phyloP scores from a whole-genome alignment of 2,888 invertebrate genomes.

The Horisme vitalbata region DNA sequence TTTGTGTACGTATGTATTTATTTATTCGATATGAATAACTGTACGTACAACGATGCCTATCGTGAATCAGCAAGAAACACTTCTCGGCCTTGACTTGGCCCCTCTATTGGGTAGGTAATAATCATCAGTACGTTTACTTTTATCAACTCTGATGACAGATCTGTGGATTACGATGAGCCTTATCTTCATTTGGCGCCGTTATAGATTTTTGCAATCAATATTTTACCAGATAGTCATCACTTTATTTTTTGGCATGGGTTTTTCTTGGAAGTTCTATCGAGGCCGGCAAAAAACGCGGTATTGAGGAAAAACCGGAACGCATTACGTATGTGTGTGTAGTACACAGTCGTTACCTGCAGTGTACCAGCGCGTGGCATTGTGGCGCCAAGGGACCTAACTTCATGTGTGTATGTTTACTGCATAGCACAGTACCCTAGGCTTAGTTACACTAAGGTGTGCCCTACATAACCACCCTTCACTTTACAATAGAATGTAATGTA shows the following conservation, averaged over 20 bases:
- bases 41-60: too few relatives aligned
- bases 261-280: background rate
- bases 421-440: constrained; percentile 32
- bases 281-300: background rate
- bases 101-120: too few relatives aligned
- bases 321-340: constrained; percentile 2
- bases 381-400: constrained; percentile 17
- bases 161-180: background rate
- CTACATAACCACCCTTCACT: constrained; percentile 51
- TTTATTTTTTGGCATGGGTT: constrained; percentile 2
- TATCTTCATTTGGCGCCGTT: background rate
- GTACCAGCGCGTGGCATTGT: constrained; percentile 16
- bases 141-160: too few relatives aligned
- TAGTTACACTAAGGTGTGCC: constrained; percentile 36
- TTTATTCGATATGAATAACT: too few relatives aligned
- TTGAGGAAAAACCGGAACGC: constrained; percentile 1
- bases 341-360: constrained; percentile 2
- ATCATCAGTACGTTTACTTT: too few relatives aligned
- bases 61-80: too few relatives aligned
- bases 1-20: too few relatives aligned
- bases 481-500: constrained; percentile 45
- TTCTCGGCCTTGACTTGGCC: too few relatives aligned
- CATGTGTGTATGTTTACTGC: constrained; percentile 3
- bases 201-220: background rate
- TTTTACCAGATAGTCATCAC: background rate